phyloP scores from a whole-genome alignment of 2,797 vertebrate genomes.

The Netta rufina region DNA sequence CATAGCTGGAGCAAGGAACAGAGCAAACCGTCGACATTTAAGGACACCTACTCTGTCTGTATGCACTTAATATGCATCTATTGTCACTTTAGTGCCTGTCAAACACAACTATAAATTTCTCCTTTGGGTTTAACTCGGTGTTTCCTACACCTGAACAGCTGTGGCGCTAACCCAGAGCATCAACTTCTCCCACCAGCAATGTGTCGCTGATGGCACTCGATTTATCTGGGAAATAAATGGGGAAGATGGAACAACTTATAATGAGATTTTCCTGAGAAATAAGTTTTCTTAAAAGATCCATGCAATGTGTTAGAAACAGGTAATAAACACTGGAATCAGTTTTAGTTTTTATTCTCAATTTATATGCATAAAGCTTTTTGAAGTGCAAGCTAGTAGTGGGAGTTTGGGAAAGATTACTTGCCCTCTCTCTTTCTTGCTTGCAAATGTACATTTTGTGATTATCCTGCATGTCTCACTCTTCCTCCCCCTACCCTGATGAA shows the following conservation, averaged over 20 bases:
- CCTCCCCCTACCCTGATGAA: accelerated
- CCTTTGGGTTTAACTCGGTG: not conserved
- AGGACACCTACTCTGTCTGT: not conserved
- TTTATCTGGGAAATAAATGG: not conserved
- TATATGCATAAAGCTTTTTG: not conserved
- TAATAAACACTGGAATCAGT: not conserved
- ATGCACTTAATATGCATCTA: too few species aligned
- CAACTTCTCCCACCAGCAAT: not conserved
- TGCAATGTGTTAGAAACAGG: not conserved
- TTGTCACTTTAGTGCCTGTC: not conserved
- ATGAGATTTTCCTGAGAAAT: not conserved
- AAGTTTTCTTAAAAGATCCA: not conserved
- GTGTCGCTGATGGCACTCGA: not conserved
- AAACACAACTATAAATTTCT: not conserved
- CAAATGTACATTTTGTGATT: not conserved
- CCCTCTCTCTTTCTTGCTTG: not conserved
- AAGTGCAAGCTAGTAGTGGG: not conserved
- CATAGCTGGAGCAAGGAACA: not conserved
- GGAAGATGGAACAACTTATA: not conserved
- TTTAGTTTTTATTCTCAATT: not conserved
- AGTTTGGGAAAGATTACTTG: not conserved
- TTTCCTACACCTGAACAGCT: not conserved
- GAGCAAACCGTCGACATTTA: accelerated
- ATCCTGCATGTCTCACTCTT: not conserved
- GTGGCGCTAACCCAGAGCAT: not conserved